A percentile compares a stretch with the other conserved stretches of the same genome.
phyloP scores from a whole-genome alignment of 92 coral and sea anemone species.

The Nematostella vectensis region DNA sequence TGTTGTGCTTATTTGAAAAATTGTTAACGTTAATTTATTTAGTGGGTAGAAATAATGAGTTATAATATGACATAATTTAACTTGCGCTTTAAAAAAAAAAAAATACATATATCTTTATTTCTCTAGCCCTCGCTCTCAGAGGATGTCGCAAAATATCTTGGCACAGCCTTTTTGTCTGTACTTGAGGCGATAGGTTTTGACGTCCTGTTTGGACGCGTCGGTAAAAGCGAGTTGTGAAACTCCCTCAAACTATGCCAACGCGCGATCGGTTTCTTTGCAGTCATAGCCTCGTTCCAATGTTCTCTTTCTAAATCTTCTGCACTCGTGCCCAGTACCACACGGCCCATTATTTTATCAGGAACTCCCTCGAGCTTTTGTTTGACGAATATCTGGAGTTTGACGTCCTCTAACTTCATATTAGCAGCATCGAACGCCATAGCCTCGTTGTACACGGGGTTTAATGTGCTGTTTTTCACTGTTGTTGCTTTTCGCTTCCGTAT shows the following conservation, averaged over 20 bases:
- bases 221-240: conserved; percentile 42
- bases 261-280: conserved; percentile 92
- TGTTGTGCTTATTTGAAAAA: too few relatives aligned
- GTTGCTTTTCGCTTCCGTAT: conserved; percentile 92
- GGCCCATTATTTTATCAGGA: conserved; percentile 87
- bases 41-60: too few relatives aligned
- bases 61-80: too few relatives aligned
- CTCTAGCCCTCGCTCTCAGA: conserved; percentile 50
- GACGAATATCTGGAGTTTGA: conserved; percentile 82
- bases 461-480: conserved; percentile 67
- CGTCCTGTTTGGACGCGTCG: conserved; percentile 23
- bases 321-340: conserved; percentile 81
- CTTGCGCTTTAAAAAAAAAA: too few relatives aligned
- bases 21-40: too few relatives aligned
- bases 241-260: conserved; percentile 88
- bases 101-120: too few relatives aligned
- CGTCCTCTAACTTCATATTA: conserved; percentile 66
- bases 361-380: conserved; percentile 86
- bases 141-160: conserved; percentile 45
- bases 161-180: too few relatives aligned
- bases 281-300: conserved; percentile 96
- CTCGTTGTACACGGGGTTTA: conserved; percentile 89
- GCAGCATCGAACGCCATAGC: conserved; percentile 95
- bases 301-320: conserved; percentile 65
- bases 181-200: too few relatives aligned